These are phyloP conservation scores for Nomada flava DNA, from an alignment of 2,888 invertebrate genomes.

Conservation along the genomic window DNA sequence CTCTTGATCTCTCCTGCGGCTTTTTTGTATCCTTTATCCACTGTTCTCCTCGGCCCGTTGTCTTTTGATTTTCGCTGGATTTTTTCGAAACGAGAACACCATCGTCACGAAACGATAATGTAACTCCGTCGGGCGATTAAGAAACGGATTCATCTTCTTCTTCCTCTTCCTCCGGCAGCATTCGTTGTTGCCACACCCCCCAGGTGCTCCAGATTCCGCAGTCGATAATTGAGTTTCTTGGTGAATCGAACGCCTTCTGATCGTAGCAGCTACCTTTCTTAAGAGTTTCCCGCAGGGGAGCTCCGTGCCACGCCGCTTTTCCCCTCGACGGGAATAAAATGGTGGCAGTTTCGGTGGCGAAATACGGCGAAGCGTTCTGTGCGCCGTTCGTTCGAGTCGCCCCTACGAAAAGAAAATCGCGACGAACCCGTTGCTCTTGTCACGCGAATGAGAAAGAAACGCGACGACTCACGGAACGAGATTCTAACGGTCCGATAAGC, in stretches of 20 bases:
- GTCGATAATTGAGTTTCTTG: conserved; percentile 50
- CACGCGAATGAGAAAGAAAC: conserved; percentile 40
- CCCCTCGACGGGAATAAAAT: conserved; percentile 21
- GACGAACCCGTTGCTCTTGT: neutral
- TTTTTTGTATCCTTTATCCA: neutral
- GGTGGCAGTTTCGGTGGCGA: neutral
- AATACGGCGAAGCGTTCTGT: neutral
- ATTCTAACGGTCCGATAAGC: conserved; percentile 65
- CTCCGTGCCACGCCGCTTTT: neutral
- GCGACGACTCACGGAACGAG: conserved; percentile 55
- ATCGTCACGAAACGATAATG: conserved; percentile 8
- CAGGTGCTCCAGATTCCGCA: conserved; percentile 41
- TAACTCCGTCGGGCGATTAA: conserved; percentile 5
- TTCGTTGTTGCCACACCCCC: conserved; percentile 18
- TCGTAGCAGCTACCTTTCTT: neutral
- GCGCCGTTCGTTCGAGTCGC: neutral
- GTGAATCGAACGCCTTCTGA: conserved; percentile 25
- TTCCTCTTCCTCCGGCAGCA: neutral
- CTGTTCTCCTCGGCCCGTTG: neutral
- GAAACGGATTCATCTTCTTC: conserved; percentile 18
- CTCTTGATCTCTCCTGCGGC: neutral
- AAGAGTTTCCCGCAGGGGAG: conserved; percentile 18
- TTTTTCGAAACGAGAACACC: conserved; percentile 48
- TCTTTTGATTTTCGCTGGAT: conserved; percentile 49
- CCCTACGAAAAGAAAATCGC: neutral